A percentile compares a stretch with the other conserved stretches of the same genome.
Conservation (phyloP, 2,888 invertebrate genomes). For the Aphidoletes aphidimyza region DNA sequence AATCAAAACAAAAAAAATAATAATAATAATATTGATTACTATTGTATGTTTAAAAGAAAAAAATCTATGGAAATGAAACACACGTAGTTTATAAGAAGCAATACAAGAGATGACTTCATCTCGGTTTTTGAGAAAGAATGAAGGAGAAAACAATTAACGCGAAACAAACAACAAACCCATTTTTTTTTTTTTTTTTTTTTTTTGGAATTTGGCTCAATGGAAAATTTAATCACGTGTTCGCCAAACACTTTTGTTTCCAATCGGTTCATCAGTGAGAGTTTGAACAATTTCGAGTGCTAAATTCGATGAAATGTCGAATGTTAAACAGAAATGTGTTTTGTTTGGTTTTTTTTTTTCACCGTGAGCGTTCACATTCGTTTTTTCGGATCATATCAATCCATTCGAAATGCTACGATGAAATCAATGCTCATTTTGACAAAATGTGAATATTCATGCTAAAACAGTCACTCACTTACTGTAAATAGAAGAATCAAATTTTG, state of each 20-base stretch:
- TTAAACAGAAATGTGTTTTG: neutral
- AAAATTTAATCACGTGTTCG: neutral
- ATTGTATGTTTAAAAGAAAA: constrained; percentile 31
- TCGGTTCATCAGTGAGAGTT: neutral
- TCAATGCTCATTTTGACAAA: neutral
- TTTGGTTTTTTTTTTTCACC: neutral
- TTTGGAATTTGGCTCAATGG: no score
- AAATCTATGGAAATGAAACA: neutral
- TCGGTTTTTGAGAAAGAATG: neutral
- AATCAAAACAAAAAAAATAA: neutral
- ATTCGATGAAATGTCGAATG: neutral
- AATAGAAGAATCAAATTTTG: neutral
- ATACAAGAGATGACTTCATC: no score
- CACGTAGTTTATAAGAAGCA: neutral
- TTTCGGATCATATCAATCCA: no score
- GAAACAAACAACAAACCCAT: constrained; percentile 39
- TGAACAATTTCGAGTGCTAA: neutral
- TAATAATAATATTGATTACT: neutral
- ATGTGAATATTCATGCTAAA: constrained; percentile 1
- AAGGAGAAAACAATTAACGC: neutral
- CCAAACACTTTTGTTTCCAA: neutral
- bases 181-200: no score
- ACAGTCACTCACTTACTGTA: neutral
- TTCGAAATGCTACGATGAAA: neutral
- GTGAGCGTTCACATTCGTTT: neutral